Evolutionary conservation across 2,888 invertebrate species (phyloP), one percentile per base, ranked within the genome.

Genomic region (Hermaeophaga mercurialis): DNA sequence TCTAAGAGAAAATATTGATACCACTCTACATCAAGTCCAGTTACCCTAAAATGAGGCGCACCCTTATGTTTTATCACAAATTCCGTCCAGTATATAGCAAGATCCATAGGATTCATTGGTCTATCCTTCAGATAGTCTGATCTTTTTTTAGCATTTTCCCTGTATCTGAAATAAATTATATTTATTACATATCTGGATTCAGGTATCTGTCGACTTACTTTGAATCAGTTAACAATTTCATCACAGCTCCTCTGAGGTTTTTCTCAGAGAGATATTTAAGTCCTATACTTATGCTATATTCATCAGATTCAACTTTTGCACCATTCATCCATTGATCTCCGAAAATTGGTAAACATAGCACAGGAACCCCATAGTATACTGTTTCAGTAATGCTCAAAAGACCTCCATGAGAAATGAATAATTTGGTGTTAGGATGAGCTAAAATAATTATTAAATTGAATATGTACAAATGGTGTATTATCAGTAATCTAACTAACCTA

Each of bases 21-120:
- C 68, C 69, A 69, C 5, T 58, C 49, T 19, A 73, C 55, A 46
- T 67, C 54, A 14, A 67, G 36, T 2, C 66, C 69, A 6, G 65
- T 66, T 4, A 69, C 66, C 39, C 63, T 62, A 38, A 74, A 63
- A 63, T 74, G 72, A 14, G 60, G 56, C 1, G 73, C 72, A 4
- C 73, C 74, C 31, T 65, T 66, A 56, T 70, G 62, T 19, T 69
- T 60, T 8, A 70, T 62, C 3, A 73, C 69, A 50, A 72, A 72
- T 52, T 73, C 70, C 0, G 69, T 62, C 74, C 74, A 74, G 53
- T 66, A 73, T 18, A 67, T 61, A 12, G 17, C 9, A 1, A 50
- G 58, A 24, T 72, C 69, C 44, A 70, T 46, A 1, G 73, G 73
- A 48, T 68, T 69, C 36, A 67, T 56, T 9, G 69, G 69, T 49